Conservation (phyloP, 2,888 invertebrate genomes). For the Cinara cedri region DNA sequence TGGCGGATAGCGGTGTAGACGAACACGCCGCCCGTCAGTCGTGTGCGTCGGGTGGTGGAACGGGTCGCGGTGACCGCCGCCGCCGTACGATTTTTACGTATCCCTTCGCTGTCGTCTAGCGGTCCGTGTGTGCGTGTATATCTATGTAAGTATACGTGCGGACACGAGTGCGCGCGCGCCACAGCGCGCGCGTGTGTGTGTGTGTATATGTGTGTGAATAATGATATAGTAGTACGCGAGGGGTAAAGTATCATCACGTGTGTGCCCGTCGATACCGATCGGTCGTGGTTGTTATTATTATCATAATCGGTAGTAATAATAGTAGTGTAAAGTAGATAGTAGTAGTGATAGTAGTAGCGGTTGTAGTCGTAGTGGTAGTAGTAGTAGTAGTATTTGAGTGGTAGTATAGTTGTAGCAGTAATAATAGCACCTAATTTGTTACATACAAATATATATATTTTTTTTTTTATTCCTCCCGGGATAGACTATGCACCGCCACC, state of each 20-base stretch:
- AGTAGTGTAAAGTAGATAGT: neutral
- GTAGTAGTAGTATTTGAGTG: too few relatives aligned
- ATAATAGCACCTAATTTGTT: too few relatives aligned
- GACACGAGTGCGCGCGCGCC: too few relatives aligned
- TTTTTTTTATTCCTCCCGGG: too few relatives aligned
- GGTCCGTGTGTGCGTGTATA: neutral
- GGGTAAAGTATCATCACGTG: slow-evolving; percentile 3
- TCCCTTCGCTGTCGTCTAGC: neutral
- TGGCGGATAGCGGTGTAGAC: neutral
- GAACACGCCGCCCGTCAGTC: neutral
- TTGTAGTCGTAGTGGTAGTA: neutral
- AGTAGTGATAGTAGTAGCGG: neutral
- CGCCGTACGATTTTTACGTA: slow-evolving; percentile 30
- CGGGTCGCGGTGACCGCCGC: neutral
- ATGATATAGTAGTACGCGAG: slow-evolving; percentile 1
- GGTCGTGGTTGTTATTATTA: neutral
- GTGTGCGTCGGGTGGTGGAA: neutral
- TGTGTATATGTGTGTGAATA: neutral
- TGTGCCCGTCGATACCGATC: neutral
- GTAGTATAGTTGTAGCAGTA: too few relatives aligned
- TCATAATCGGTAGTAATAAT: too few relatives aligned
- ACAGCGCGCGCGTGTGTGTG: neutral
- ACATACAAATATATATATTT: too few relatives aligned
- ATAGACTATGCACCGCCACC: too few relatives aligned
- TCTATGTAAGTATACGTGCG: neutral